Evolutionary conservation across 2,888 invertebrate species (phyloP).

Genomic region (Adelphocoris suturalis): DNA sequence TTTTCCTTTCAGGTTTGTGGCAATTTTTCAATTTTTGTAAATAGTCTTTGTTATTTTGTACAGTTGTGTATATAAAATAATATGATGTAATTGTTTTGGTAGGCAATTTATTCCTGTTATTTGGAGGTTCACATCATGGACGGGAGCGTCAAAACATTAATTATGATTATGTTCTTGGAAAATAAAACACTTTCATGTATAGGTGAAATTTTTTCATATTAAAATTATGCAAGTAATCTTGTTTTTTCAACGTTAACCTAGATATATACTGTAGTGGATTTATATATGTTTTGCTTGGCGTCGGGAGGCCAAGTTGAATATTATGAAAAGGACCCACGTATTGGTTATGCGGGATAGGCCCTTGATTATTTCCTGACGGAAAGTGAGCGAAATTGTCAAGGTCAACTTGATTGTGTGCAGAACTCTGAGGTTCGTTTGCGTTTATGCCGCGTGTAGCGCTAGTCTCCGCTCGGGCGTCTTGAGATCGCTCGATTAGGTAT

Average conservation of each 20-base stretch:
- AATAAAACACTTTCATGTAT: slow-evolving; percentile 61
- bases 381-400: no score
- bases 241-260: slow-evolving; percentile 12
- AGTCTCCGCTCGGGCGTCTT: no score
- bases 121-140: slow-evolving; percentile 74
- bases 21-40: slow-evolving; percentile 68
- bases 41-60: slow-evolving; percentile 73
- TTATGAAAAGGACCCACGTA: no score
- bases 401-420: no score
- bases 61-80: slow-evolving; percentile 73
- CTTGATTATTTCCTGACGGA: no score
- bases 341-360: no score
- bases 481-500: no score
- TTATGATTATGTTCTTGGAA: slow-evolving; percentile 25
- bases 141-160: slow-evolving; percentile 58
- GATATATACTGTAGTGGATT: no score
- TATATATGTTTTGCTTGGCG: no score
- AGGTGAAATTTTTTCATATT: slow-evolving; percentile 62
- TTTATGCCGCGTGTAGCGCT: no score
- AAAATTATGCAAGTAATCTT: slow-evolving; percentile 64
- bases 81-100: slow-evolving; percentile 65
- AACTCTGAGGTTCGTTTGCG: no score
- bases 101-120: slow-evolving; percentile 63
- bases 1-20: slow-evolving; percentile 19
- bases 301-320: no score